phyloP scores from a whole-genome alignment of 2,888 invertebrate genomes.

The Sinelater perroti region DNA sequence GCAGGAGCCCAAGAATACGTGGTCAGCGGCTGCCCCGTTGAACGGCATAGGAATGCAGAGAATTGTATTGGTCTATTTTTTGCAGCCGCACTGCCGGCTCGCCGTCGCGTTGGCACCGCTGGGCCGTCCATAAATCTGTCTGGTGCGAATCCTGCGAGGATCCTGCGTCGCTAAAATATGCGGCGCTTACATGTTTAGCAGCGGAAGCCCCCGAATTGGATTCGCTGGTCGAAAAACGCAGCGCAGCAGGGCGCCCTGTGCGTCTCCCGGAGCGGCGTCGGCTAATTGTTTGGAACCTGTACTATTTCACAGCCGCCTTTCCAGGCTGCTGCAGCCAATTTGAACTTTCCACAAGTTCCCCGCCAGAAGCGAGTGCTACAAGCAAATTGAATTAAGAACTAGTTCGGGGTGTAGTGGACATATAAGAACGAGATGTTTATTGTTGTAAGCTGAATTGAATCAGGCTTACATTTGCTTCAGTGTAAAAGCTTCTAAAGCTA shows the following conservation, averaged over 20 bases:
- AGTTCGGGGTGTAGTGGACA: conserved; percentile 16
- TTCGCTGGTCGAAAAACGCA: conserved; percentile 25
- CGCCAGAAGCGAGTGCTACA: conserved; percentile 14
- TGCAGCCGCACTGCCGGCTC: conserved; percentile 43
- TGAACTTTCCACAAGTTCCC: conserved; percentile 25
- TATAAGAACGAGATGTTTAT: conserved; percentile 14
- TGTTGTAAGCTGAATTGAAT: no score
- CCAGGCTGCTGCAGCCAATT: conserved; percentile 14
- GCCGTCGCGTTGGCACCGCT: conserved; percentile 55
- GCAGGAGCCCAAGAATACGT: not conserved
- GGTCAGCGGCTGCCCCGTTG: conserved; percentile 27
- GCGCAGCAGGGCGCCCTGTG: conserved; percentile 5
- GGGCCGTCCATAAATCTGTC: conserved; percentile 52
- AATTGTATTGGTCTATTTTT: conserved; percentile 49
- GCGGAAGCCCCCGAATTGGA: conserved; percentile 12
- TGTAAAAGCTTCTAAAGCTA: no score
- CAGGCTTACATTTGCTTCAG: no score
- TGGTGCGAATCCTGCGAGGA: conserved; percentile 44
- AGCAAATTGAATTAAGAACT: conserved; percentile 23
- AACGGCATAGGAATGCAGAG: conserved; percentile 31
- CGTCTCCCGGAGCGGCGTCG: not conserved
- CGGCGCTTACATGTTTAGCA: conserved; percentile 40
- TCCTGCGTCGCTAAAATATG: conserved; percentile 40
- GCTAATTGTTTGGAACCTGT: conserved; percentile 2
- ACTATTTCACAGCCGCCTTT: conserved; percentile 15